Conservation (phyloP, 2,797 vertebrate genomes). For the Octomys mimax region DNA sequence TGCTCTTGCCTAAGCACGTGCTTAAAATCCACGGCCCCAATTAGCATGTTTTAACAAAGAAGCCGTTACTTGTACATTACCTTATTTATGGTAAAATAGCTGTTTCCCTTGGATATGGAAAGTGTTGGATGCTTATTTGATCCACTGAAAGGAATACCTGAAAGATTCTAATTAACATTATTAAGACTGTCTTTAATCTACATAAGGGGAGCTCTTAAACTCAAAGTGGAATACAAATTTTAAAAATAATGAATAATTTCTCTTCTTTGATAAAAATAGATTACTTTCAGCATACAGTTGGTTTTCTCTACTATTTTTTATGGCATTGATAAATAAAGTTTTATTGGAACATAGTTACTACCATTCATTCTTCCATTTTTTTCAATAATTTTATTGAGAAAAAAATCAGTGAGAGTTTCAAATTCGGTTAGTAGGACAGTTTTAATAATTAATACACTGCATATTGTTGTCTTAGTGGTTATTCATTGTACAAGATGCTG, state of each 20-base stretch:
- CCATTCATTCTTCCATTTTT: no score
- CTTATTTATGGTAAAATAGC: conserved; percentile 38
- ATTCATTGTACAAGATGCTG: no score
- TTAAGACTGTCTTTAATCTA: neutral
- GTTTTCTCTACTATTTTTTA: neutral
- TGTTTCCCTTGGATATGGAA: neutral
- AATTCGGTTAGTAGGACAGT: no score
- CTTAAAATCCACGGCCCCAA: neutral
- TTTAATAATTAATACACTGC: no score
- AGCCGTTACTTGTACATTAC: neutral
- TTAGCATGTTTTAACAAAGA: neutral
- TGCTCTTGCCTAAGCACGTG: no score
- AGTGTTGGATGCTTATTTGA: neutral
- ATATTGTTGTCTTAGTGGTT: no score
- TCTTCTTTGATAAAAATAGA: neutral
- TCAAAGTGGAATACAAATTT: neutral
- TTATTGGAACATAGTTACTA: no score
- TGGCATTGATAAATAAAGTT: no score
- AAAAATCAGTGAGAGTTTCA: no score
- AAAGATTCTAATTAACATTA: conserved; percentile 2
- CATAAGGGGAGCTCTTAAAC: neutral
- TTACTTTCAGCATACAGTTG: neutral
- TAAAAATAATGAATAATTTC: neutral
- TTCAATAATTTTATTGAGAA: no score
- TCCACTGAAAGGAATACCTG: neutral